Evolutionary conservation across 1,140 invertebrate species (phyloP).

Genomic region (Stenopsyche tienmushanensis): DNA sequence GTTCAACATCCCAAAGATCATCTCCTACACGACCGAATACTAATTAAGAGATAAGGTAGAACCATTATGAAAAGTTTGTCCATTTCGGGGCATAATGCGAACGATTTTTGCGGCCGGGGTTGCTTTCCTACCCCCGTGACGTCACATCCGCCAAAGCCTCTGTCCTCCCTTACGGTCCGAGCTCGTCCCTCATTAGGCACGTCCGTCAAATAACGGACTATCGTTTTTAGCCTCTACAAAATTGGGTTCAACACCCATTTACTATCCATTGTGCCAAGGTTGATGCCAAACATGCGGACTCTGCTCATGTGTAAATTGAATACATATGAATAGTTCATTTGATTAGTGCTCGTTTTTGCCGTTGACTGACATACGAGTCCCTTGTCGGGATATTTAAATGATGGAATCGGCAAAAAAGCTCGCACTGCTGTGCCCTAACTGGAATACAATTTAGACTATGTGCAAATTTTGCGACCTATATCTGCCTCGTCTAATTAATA

Average conservation of each 20-base stretch:
- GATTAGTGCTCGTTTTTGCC: neutral
- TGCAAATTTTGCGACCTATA: no score
- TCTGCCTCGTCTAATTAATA: no score
- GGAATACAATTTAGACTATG: no score
- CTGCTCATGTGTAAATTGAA: neutral
- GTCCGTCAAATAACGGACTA: slow-evolving; percentile 37
- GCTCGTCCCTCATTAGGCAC: slow-evolving; percentile 35
- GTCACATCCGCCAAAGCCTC: neutral
- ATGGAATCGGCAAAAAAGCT: no score
- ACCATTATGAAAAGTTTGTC: neutral
- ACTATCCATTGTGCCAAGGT: neutral
- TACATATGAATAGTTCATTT: neutral
- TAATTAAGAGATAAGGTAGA: neutral
- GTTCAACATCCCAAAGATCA: no score
- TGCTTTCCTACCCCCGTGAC: neutral
- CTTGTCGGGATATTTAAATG: neutral
- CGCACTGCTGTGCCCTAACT: no score
- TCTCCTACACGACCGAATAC: neutral
- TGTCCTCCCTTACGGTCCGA: neutral
- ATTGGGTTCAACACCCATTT: neutral
- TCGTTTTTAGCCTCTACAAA: slow-evolving; percentile 28
- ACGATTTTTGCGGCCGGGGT: neutral
- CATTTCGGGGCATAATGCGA: neutral
- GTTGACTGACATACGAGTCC: neutral
- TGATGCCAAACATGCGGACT: neutral